These are phyloP conservation scores for Tipula lateralis DNA, from an alignment of 2,888 invertebrate genomes.

Conservation along the genomic window DNA sequence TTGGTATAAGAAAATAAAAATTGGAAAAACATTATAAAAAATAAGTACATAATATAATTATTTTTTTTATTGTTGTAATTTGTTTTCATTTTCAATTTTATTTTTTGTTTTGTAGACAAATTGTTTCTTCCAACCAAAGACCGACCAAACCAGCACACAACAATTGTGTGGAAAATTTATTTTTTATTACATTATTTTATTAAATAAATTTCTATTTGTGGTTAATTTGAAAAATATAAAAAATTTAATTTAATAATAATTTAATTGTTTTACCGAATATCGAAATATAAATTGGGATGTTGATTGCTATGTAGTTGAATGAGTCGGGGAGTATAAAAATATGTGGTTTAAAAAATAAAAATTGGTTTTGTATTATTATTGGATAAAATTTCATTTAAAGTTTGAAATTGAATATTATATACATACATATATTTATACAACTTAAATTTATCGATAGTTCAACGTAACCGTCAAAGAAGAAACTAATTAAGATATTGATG, in stretches of 20 bases:
- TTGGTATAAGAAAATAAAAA: neutral
- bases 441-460: no score
- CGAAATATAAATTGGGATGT: neutral
- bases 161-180: neutral
- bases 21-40: neutral
- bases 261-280: neutral
- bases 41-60: neutral
- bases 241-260: neutral
- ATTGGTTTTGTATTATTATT: neutral
- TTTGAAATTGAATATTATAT: neutral
- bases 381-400: neutral
- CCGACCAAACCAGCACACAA: neutral
- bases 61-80: neutral
- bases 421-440: no score
- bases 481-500: no score
- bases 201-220: constrained; percentile 1
- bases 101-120: neutral
- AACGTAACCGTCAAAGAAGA: no score
- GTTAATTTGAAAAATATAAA: neutral
- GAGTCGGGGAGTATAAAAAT: neutral
- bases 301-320: neutral
- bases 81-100: constrained; percentile 19
- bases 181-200: neutral
- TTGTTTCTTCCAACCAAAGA: neutral
- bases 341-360: neutral